phyloP scores from a whole-genome alignment of 2,888 invertebrate genomes.

The Heliconius erato region DNA sequence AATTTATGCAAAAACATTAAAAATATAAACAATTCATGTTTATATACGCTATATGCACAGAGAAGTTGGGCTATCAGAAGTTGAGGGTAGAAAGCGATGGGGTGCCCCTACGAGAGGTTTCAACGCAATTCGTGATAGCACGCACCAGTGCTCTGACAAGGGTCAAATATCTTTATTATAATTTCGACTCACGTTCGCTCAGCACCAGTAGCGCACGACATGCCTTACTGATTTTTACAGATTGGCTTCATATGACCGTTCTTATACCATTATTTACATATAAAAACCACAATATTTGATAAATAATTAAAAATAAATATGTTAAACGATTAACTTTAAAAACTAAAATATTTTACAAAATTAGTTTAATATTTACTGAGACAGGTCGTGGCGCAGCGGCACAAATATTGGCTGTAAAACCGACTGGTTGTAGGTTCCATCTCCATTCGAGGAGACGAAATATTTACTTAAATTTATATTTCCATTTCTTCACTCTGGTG shows the following conservation, averaged over 20 bases:
- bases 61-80: background rate
- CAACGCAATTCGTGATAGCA: slow-evolving; percentile 37
- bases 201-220: slow-evolving; percentile 25
- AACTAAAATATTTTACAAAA: too few relatives aligned
- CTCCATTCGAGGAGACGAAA: too few relatives aligned
- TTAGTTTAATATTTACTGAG: too few relatives aligned
- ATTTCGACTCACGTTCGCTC: slow-evolving; percentile 49
- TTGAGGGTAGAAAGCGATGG: background rate
- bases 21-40: background rate
- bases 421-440: too few relatives aligned
- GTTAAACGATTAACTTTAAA: too few relatives aligned
- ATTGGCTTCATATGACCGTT: slow-evolving; percentile 20
- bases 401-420: too few relatives aligned
- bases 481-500: too few relatives aligned
- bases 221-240: slow-evolving; percentile 42
- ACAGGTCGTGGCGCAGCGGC: too few relatives aligned
- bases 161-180: slow-evolving; percentile 53
- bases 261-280: background rate
- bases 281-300: background rate
- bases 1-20: too few relatives aligned
- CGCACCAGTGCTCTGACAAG: slow-evolving; percentile 51
- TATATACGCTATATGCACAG: background rate
- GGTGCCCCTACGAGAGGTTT: slow-evolving; percentile 29
- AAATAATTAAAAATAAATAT: too few relatives aligned
- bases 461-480: too few relatives aligned